These are phyloP conservation scores for Rhopilema esculentum DNA, from an alignment of 30 jellyfish, hydroid and myxozoan genomes.

Conservation along the genomic window DNA sequence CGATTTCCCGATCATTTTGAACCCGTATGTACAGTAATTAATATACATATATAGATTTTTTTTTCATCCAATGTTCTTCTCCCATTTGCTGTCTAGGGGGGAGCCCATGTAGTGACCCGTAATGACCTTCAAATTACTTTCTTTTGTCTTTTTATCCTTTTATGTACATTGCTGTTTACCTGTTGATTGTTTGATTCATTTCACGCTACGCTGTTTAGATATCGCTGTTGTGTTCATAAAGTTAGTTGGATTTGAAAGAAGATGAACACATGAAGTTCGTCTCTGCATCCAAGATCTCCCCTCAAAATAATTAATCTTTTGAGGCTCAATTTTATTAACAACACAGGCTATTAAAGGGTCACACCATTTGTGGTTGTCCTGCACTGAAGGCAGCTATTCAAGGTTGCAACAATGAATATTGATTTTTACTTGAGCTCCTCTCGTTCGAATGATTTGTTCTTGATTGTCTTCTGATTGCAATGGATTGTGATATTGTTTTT, in stretches of 20 bases:
- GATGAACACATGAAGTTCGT: not conserved
- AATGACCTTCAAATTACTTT: not conserved
- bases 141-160: not conserved
- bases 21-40: not conserved
- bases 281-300: not conserved
- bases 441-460: too few species aligned
- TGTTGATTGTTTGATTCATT: not conserved
- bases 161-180: not conserved
- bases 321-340: not conserved
- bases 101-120: not conserved
- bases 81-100: not conserved
- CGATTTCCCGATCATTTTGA: not conserved
- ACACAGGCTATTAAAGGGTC: not conserved
- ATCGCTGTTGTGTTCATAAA: not conserved
- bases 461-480: not conserved
- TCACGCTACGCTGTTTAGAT: not conserved
- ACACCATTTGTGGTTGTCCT: too few species aligned
- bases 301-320: not conserved
- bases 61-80: not conserved
- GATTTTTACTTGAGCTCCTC: too few species aligned
- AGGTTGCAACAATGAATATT: too few species aligned
- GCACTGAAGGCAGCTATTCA: too few species aligned
- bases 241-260: not conserved
- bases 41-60: too few species aligned
- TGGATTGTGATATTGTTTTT: not conserved